Conservation (phyloP, 2,113 vertebrate genomes). For the Setophaga kirtlandii region DNA sequence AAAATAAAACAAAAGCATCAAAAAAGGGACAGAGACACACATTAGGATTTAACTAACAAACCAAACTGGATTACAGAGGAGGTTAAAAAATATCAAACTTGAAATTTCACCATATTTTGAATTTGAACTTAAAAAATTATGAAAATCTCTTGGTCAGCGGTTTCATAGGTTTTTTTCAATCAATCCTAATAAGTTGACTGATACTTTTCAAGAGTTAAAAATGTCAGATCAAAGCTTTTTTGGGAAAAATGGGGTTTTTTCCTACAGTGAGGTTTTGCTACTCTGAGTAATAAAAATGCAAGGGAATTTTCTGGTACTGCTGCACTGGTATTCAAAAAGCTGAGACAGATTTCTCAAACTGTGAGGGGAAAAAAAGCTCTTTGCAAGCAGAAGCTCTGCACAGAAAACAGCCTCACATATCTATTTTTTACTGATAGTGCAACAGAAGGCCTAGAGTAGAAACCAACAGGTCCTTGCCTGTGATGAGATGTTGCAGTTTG, state of each 20-base stretch:
- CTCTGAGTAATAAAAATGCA: constrained; percentile 21
- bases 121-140: not conserved
- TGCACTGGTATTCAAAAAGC: constrained; percentile 20
- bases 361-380: not conserved
- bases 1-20: not conserved
- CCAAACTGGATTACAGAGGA: not conserved
- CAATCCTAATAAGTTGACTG: not conserved
- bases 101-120: not conserved
- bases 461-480: not conserved
- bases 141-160: not conserved
- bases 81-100: not conserved
- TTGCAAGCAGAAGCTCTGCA: constrained; percentile 26
- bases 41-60: not conserved
- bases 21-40: not conserved
- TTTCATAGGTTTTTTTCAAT: not conserved
- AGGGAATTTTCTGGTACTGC: constrained; percentile 23
- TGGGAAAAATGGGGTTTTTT: not conserved
- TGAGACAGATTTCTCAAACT: constrained; percentile 43
- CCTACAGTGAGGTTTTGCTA: not conserved
- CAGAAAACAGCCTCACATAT: not conserved
- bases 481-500: not conserved
- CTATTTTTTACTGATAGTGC: not conserved
- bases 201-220: not conserved
- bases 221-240: not conserved
- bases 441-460: not conserved